phyloP scores from a whole-genome alignment of 2,113 vertebrate genomes.

The Oncorhynchus masou region DNA sequence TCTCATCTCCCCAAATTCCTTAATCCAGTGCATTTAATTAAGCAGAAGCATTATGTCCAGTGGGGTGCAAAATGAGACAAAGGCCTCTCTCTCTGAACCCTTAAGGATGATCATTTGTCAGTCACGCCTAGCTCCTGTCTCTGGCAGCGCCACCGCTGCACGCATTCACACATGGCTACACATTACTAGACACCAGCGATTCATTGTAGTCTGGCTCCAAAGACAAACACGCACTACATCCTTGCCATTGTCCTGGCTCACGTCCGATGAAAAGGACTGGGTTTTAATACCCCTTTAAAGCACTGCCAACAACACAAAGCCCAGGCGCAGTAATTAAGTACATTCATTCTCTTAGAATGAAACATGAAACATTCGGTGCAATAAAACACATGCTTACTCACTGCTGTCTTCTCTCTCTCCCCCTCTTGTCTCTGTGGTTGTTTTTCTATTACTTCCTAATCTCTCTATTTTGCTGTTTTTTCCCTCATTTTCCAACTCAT shows the following conservation, averaged over 20 bases:
- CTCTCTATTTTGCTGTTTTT: neutral
- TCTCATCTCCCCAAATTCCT: slow-evolving; percentile 2
- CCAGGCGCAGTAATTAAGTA: neutral
- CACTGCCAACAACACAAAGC: too few relatives aligned
- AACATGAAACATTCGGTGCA: slow-evolving; percentile 22
- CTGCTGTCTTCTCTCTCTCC: slow-evolving; percentile 25
- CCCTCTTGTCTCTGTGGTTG: slow-evolving; percentile 72
- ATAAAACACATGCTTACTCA: slow-evolving; percentile 24
- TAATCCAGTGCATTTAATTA: neutral
- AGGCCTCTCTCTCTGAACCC: too few relatives aligned
- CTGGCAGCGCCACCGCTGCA: neutral
- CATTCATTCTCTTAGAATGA: slow-evolving; percentile 12
- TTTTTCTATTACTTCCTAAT: slow-evolving; percentile 63
- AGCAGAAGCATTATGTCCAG: neutral
- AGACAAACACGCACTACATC: too few relatives aligned
- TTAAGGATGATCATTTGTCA: too few relatives aligned
- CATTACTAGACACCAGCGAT: neutral
- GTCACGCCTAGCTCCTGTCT: too few relatives aligned
- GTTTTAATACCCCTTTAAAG: too few relatives aligned
- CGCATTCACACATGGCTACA: neutral
- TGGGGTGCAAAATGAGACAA: neutral
- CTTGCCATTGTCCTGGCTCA: too few relatives aligned
- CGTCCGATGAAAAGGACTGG: too few relatives aligned
- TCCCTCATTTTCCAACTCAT: slow-evolving; percentile 6
- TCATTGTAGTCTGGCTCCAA: too few relatives aligned